Base-by-base conservation (phyloP, 1,140 invertebrate genomes). In the Phymorhynchus buccinoides region DNA sequence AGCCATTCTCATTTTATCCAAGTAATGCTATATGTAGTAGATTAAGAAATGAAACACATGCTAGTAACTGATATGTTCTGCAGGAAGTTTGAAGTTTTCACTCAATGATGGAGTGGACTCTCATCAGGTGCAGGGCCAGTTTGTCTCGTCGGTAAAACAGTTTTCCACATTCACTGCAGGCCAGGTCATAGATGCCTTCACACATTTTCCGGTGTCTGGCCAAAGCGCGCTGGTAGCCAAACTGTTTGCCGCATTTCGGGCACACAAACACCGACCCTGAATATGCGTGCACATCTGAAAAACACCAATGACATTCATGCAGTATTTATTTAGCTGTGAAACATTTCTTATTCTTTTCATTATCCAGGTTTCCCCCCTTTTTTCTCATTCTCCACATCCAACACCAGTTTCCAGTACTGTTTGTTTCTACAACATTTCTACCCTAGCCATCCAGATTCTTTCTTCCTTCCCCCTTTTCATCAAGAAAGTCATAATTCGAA, bases 171-270 rank as follows among this genome's bases (percentile, higher is more conserved):
- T 68, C 9, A 48, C 18, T 56, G 44, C 86, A 87, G 1, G 44
- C 41, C 56, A 87, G 27, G 1, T 82, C n/a, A 1, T 56, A 80
- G 35, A 68, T 77, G 7, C 86, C 86, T 66, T 87, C 86, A 79
- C 86, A 87, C 71, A 85, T 85, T 80, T 84, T 84, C 39, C 84
- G 75, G 73, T 87, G 86, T 6, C 86, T 77, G 39, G 39, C 62
- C 44, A 87, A 37, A 37, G 80, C 84, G 14, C 66, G 62, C 6
- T 14, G 62, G 14, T 71, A 66, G 1, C 27, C 22, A 41, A 71
- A 83, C 81, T 42, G 18, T 62, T 71, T 56, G n/a, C 66, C 62
- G 32, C 81, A 83, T 6, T 32, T 83, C 4, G 32, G 62, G 32
- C 81, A 83, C 4, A 41, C 30, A 7, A 37, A 42, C 75, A 78